Conservation (phyloP, 92 coral and sea anemone species). For the Blastomussa wellsi region DNA sequence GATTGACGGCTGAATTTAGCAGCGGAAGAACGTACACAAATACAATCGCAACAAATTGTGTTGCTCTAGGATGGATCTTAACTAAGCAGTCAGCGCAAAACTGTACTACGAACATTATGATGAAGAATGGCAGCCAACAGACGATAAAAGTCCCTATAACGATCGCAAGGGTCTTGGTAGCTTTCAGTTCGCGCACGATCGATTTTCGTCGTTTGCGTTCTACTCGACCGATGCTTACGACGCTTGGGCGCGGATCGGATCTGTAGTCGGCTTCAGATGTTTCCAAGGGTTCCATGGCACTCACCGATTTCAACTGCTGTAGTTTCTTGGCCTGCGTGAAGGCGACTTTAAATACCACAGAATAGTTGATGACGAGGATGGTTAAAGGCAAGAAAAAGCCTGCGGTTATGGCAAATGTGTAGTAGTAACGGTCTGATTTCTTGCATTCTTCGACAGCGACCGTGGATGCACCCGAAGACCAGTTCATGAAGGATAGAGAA, state of each 20-base stretch:
- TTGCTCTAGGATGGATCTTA: constrained; percentile 49
- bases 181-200: constrained; percentile 91
- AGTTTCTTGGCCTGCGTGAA: constrained; percentile 85
- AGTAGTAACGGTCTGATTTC: constrained; percentile 82
- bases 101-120: constrained; percentile 78
- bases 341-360: constrained; percentile 92
- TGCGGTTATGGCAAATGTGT: constrained; percentile 73
- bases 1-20: constrained; percentile 90
- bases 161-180: constrained; percentile 93
- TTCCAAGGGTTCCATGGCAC: constrained; percentile 49
- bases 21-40: constrained; percentile 89
- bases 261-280: constrained; percentile 36
- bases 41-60: constrained; percentile 73
- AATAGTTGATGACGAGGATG: constrained; percentile 81
- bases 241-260: constrained; percentile 59
- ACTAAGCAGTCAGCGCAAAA: constrained; percentile 60
- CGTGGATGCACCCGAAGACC: constrained; percentile 70
- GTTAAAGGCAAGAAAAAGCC: constrained; percentile 85
- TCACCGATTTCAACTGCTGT: constrained; percentile 46
- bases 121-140: constrained; percentile 92
- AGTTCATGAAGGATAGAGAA: constrained; percentile 76
- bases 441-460: constrained; percentile 55
- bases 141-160: constrained; percentile 92
- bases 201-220: constrained; percentile 79
- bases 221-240: constrained; percentile 68